phyloP scores from a whole-genome alignment of 1,140 invertebrate species.

The Drosophila lacertosa region DNA sequence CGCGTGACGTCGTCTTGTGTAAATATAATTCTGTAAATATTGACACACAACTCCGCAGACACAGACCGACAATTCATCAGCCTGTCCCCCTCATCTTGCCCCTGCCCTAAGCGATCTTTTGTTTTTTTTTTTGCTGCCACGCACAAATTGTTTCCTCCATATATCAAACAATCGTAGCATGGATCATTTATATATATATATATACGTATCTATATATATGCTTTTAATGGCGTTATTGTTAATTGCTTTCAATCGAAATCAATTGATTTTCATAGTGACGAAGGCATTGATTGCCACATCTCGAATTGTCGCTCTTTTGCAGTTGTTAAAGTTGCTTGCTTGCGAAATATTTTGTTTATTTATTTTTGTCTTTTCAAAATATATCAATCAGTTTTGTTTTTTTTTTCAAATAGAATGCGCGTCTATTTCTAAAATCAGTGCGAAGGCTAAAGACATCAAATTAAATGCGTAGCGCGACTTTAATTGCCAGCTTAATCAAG shows the following conservation, averaged over 20 bases:
- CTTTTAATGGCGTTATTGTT: slow-evolving; percentile 65
- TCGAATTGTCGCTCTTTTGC: not conserved
- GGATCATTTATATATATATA: too few species aligned
- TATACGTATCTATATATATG: not conserved
- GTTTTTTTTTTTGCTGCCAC: too few species aligned
- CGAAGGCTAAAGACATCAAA: slow-evolving; percentile 34
- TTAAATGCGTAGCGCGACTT: not conserved
- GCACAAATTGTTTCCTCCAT: slow-evolving; percentile 11
- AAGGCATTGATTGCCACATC: slow-evolving; percentile 67
- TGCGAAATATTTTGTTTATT: slow-evolving; percentile 26
- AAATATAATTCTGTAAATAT: slow-evolving; percentile 45
- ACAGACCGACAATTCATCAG: slow-evolving; percentile 11
- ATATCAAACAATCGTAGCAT: slow-evolving; percentile 32
- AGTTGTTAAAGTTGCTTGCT: slow-evolving; percentile 4
- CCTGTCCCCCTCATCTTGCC: not conserved
- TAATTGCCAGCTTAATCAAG: slow-evolving; percentile 5
- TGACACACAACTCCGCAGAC: slow-evolving; percentile 14
- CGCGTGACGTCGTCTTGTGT: slow-evolving; percentile 29
- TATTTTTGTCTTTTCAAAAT: too few species aligned
- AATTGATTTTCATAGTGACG: slow-evolving; percentile 77
- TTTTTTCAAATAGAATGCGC: slow-evolving; percentile 24
- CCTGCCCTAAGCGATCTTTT: not conserved
- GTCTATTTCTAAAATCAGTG: slow-evolving; percentile 45
- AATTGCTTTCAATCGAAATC: slow-evolving; percentile 74
- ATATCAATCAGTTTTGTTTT: slow-evolving; percentile 40